Conservation (phyloP, 2,797 vertebrate species). For the Naso thynnoides region DNA sequence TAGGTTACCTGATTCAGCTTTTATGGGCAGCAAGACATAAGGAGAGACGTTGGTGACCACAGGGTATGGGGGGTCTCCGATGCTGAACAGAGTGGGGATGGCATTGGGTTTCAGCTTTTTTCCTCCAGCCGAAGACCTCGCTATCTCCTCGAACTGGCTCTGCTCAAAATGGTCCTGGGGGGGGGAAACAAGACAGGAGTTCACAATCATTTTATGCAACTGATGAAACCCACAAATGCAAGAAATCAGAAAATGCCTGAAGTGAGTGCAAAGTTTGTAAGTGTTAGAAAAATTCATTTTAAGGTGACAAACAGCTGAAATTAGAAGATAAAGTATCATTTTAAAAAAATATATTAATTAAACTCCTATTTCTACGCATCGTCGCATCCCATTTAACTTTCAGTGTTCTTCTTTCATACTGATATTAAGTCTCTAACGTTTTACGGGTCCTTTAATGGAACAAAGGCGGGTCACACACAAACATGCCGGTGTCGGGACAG, state of each 20-base stretch:
- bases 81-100: constrained; percentile 85
- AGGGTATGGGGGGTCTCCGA: constrained; percentile 82
- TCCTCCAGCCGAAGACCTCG: constrained; percentile 86
- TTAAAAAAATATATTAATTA: no score
- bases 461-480: not conserved
- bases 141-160: constrained; percentile 88
- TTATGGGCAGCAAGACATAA: constrained; percentile 76
- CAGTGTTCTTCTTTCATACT: no score
- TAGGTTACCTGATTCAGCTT: constrained; percentile 82
- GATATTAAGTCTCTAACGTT: not conserved
- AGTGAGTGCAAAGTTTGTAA: no score
- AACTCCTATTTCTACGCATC: not conserved
- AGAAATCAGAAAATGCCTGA: not conserved
- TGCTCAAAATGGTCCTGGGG: constrained; percentile 87
- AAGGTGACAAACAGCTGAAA: not conserved
- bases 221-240: not conserved
- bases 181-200: not conserved
- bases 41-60: constrained; percentile 75
- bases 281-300: not conserved
- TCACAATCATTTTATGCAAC: not conserved
- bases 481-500: not conserved
- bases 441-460: not conserved
- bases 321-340: not conserved
- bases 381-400: not conserved
- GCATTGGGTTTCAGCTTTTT: constrained; percentile 89